These are phyloP conservation scores for Cryptoprocta ferox DNA, from an alignment of 2,797 vertebrate genomes.

Conservation along the genomic window DNA sequence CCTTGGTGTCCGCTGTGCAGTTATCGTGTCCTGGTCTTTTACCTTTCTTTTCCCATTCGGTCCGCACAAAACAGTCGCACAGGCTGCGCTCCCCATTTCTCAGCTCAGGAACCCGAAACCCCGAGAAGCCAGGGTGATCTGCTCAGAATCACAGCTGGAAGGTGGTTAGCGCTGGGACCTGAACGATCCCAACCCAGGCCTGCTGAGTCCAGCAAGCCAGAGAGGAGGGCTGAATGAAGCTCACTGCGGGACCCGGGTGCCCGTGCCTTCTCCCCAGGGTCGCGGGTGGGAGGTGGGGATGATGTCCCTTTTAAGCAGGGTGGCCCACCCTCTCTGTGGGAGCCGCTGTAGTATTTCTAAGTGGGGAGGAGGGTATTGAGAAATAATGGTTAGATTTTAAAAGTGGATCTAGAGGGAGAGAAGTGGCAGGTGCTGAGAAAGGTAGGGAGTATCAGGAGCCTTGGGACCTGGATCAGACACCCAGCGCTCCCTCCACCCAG, in stretches of 20 bases:
- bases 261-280: neutral
- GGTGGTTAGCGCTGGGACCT: neutral
- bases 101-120: constrained; percentile 3
- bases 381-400: neutral
- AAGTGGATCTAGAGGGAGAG: neutral
- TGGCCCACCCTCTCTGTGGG: neutral
- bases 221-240: neutral
- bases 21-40: neutral
- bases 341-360: neutral
- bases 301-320: neutral
- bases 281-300: no score
- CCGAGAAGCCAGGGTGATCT: neutral
- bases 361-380: neutral
- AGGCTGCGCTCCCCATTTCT: neutral
- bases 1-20: neutral
- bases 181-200: neutral
- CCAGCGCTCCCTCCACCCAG: neutral
- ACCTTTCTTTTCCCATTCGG: neutral
- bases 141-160: neutral
- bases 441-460: neutral
- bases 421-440: neutral
- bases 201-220: neutral
- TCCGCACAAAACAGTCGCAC: neutral
- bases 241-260: fast-evolving
- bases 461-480: neutral